A percentile compares a stretch with the other conserved stretches of the same genome.
Conservation (phyloP, 2,113 vertebrate species). For the Dromiciops gliroides region DNA sequence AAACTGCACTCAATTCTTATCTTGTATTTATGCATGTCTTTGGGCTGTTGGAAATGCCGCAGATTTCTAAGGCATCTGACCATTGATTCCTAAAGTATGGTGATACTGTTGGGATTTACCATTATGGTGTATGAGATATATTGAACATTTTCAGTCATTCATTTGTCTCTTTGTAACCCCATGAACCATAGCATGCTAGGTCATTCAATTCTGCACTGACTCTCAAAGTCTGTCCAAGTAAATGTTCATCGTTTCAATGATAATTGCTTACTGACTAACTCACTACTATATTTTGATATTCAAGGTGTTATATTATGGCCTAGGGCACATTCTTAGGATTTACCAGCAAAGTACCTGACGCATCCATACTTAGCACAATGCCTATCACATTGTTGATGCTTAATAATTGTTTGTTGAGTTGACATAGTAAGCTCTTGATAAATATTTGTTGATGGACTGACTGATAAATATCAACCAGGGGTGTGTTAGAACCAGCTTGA, state of each 20-base stretch:
- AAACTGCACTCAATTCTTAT: conserved; percentile 23
- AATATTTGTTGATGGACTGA: neutral
- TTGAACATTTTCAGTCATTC: neutral
- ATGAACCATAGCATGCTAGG: neutral
- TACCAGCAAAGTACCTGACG: neutral
- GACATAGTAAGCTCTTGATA: neutral
- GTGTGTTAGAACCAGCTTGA: neutral
- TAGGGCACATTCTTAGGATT: neutral
- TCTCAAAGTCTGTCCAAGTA: neutral
- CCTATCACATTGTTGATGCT: neutral
- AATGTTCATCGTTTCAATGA: neutral
- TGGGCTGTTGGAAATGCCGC: neutral
- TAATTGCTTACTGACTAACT: neutral
- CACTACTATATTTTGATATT: neutral
- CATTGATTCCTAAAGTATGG: conserved; percentile 27
- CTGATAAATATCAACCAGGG: neutral
- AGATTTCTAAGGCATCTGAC: conserved; percentile 4
- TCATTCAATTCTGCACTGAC: neutral
- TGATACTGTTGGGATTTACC: conserved; percentile 27
- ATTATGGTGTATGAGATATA: neutral
- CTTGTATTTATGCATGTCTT: neutral
- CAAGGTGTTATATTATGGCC: neutral
- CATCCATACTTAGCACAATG: neutral
- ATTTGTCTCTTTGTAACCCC: neutral
- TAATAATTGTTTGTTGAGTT: neutral